Percentiles rank a stretch among this genome's conserved stretches.
phyloP scores from a whole-genome alignment of 1,140 invertebrate species.

The Hydropsyche tenuis region DNA sequence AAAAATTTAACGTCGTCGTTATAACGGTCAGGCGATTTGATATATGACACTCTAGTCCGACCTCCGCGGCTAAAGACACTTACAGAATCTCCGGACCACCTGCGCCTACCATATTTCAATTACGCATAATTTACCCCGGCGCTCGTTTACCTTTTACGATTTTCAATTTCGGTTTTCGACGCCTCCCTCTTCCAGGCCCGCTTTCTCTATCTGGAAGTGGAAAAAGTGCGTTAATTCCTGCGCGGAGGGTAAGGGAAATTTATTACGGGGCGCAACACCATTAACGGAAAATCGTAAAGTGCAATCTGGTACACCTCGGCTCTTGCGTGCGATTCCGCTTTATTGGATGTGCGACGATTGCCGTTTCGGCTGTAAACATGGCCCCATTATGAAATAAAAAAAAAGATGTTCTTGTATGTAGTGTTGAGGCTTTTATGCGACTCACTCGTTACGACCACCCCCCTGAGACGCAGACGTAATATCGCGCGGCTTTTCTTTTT shows the following conservation, averaged over 20 bases:
- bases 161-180: no score
- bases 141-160: no score
- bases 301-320: conserved; percentile 16
- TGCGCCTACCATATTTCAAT: conserved; percentile 7
- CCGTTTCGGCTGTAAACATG: no score
- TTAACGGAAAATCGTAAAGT: conserved; percentile 26
- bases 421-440: no score
- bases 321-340: conserved; percentile 5
- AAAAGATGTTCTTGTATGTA: no score
- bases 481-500: no score
- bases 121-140: conserved; percentile 10
- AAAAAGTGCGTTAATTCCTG: no score
- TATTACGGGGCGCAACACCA: conserved; percentile 24
- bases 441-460: no score
- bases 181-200: no score
- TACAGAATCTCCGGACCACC: conserved; percentile 3
- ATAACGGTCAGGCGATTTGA: neutral
- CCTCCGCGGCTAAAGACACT: neutral
- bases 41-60: conserved; percentile 2
- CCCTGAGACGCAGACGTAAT: no score
- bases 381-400: no score
- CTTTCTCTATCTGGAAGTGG: no score
- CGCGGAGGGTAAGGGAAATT: neutral
- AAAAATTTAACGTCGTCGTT: conserved; percentile 13
- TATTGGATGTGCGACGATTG: conserved; percentile 10